These are phyloP conservation scores for Gryon sp. DNA, from an alignment of 1,140 invertebrate species.

Conservation along the genomic window DNA sequence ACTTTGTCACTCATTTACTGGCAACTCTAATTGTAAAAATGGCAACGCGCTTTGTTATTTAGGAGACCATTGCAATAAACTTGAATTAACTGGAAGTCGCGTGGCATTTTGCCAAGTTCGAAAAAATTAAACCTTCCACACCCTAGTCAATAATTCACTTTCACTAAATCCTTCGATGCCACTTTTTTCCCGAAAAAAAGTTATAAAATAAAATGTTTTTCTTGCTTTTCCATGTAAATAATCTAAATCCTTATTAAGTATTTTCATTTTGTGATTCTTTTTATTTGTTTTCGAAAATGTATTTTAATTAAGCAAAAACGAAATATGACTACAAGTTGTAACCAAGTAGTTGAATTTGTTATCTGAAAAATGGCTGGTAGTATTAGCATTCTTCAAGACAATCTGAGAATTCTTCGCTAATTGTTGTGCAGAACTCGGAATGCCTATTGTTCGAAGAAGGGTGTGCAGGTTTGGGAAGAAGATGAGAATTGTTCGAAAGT, in stretches of 20 bases:
- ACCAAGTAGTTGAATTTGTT: too few relatives aligned
- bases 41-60: slow-evolving; percentile 7
- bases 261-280: too few relatives aligned
- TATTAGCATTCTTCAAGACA: slow-evolving; percentile 31
- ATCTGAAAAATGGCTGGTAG: too few relatives aligned
- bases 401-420: slow-evolving; percentile 39
- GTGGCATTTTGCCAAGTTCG: slow-evolving; percentile 1
- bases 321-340: too few relatives aligned
- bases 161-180: too few relatives aligned
- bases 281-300: too few relatives aligned
- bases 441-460: slow-evolving; percentile 45
- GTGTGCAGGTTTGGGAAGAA: slow-evolving; percentile 27
- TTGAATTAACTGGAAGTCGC: slow-evolving; percentile 52
- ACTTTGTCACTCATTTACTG: too few relatives aligned
- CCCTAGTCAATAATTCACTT: slow-evolving; percentile 34
- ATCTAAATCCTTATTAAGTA: too few relatives aligned
- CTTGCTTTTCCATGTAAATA: too few relatives aligned
- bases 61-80: slow-evolving; percentile 28
- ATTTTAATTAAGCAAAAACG: too few relatives aligned
- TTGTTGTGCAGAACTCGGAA: slow-evolving; percentile 42
- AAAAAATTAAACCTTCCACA: slow-evolving; percentile 56
- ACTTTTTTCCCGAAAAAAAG: too few relatives aligned
- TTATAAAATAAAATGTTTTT: too few relatives aligned
- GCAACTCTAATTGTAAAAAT: background rate
- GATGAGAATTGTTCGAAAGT: slow-evolving; percentile 29